A percentile compares a stretch with the other conserved stretches of the same genome.
Evolutionary conservation across 2,888 invertebrate genomes (phyloP).

Genomic region (Zygogramma bicolorata): DNA sequence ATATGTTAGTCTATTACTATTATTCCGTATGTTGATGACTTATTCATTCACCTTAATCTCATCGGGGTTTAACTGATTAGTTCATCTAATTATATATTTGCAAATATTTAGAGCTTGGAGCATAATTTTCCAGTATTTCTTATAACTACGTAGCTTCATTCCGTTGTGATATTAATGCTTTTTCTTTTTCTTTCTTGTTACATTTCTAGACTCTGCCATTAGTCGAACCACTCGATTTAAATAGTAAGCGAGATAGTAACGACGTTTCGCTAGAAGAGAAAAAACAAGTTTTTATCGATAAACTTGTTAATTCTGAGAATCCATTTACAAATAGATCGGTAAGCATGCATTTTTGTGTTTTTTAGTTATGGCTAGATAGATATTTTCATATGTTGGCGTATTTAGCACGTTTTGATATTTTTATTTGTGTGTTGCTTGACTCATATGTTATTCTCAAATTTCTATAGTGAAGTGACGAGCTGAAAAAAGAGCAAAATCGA

Average conservation of each 20-base stretch:
- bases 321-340: constrained; percentile 63
- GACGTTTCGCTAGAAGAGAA: constrained; percentile 54
- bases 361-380: not conserved
- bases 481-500: not conserved
- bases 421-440: not conserved
- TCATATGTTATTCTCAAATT: not conserved
- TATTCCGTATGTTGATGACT: not conserved
- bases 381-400: not conserved
- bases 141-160: not conserved
- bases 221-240: constrained; percentile 62
- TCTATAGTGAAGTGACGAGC: not conserved
- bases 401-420: not conserved
- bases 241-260: constrained; percentile 56
- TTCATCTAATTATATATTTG: not conserved
- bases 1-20: too few relatives aligned
- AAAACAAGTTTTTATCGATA: constrained; percentile 61
- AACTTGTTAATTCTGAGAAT: constrained; percentile 57
- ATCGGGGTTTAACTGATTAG: not conserved
- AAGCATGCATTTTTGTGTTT: constrained; percentile 57
- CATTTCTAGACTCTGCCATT: constrained; percentile 60
- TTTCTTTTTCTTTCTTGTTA: constrained; percentile 43
- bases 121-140: not conserved
- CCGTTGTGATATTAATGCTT: constrained; percentile 31
- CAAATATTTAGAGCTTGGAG: not conserved
- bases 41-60: too few relatives aligned